phyloP scores from a whole-genome alignment of 2,113 vertebrate species.

The Leucoraja erinaceus region DNA sequence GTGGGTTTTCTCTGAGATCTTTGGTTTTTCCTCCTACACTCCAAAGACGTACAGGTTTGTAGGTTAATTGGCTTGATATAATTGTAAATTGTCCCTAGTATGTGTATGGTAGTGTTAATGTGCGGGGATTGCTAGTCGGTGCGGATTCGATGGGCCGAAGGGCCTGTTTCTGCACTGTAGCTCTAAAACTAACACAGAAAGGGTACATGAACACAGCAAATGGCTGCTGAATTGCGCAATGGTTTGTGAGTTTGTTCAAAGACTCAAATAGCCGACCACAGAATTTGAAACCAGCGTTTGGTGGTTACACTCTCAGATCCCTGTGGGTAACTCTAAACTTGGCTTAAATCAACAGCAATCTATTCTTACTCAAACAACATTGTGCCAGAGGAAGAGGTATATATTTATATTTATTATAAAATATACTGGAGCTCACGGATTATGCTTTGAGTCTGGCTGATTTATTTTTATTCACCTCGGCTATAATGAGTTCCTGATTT shows the following conservation, averaged over 20 bases:
- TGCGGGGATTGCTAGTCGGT: too few relatives aligned
- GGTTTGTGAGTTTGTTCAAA: neutral
- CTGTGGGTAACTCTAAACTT: neutral
- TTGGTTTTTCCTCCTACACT: too few relatives aligned
- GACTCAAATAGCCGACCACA: neutral
- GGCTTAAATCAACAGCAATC: neutral
- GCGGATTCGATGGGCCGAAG: too few relatives aligned
- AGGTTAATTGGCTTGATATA: too few relatives aligned
- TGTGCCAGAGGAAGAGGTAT: neutral
- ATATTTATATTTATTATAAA: neutral
- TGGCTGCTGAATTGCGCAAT: neutral
- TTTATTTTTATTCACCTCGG: neutral
- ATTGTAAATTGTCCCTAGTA: too few relatives aligned
- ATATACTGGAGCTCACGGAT: neutral
- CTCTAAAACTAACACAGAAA: neutral
- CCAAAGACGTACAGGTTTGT: too few relatives aligned
- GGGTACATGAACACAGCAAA: neutral
- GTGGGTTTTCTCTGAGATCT: too few relatives aligned
- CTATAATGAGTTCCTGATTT: neutral
- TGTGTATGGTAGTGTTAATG: too few relatives aligned
- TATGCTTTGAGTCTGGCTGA: neutral
- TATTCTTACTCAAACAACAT: neutral
- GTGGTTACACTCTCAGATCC: neutral
- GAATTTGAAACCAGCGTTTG: neutral
- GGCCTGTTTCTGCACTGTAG: too few relatives aligned